Conservation (phyloP, 2,888 invertebrate species). For the Netelia melanura region DNA sequence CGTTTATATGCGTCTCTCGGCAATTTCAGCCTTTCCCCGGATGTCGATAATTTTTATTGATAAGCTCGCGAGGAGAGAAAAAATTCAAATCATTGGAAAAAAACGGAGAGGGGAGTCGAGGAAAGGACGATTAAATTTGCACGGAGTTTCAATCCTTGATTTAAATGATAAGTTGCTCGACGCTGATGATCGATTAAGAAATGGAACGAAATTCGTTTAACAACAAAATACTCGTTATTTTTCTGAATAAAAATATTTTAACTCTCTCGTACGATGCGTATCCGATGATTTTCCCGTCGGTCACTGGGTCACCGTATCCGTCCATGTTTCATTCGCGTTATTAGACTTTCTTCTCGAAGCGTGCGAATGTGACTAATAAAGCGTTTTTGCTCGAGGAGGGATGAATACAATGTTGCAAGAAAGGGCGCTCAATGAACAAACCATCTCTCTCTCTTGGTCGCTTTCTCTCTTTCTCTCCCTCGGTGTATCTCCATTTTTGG, state of each 20-base stretch:
- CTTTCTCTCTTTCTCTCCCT: not conserved
- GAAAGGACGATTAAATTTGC: not conserved
- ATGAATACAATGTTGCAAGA: slow-evolving; percentile 21
- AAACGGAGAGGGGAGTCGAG: not conserved
- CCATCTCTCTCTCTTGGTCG: not conserved
- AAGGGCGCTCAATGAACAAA: slow-evolving; percentile 27
- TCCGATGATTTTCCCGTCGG: slow-evolving; percentile 21
- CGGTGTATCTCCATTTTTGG: not conserved
- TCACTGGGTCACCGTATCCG: slow-evolving; percentile 58
- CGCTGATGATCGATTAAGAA: not conserved
- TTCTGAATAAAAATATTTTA: not conserved
- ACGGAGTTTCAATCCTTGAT: not conserved
- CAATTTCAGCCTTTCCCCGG: slow-evolving; percentile 59
- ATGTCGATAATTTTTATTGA: slow-evolving; percentile 53
- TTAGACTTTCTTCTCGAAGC: slow-evolving; percentile 56
- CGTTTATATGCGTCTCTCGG: not conserved
- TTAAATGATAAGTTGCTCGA: not conserved
- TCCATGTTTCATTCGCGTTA: slow-evolving; percentile 8
- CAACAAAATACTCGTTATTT: not conserved
- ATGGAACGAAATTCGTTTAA: not conserved
- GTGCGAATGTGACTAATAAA: slow-evolving; percentile 61
- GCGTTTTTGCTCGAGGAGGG: slow-evolving; percentile 6
- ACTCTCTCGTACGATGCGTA: not conserved
- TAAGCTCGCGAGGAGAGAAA: slow-evolving; percentile 2
- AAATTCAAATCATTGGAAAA: not conserved